Evolutionary conservation across 2,113 vertebrate genomes (phyloP), one percentile per base, ranked within the genome.

Genomic region (Lepidothrix coronata): DNA sequence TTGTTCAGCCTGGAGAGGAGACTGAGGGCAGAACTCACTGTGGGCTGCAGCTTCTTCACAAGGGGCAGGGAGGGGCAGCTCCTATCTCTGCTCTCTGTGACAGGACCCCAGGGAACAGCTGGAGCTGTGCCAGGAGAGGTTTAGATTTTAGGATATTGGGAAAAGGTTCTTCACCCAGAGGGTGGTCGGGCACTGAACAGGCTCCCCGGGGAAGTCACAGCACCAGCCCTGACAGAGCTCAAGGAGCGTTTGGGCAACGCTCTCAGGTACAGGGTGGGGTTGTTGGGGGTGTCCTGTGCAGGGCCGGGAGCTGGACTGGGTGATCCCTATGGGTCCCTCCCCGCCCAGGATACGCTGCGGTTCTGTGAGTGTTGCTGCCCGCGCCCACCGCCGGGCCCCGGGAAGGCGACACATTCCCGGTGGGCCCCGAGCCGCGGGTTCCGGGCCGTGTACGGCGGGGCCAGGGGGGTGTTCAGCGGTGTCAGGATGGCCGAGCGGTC

Each of bases 401-500:
- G 22, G 24, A 11, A 11, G 23, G n/a, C 10, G 24, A 23, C 4
- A 7, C 15, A 3, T 7, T 3, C n/a, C 15, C 58, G n/a, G n/a
- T 15, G 24, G 58, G 23, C 9, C 9, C 57, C 57, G n/a, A 8
- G 13, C 57, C 37, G 37, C 37, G 37, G n/a, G 57, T 21, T 33
- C 57, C 14, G 57, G n/a, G 8, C n/a, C 57, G 57, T 59, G n/a
- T 35, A 8, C n/a, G 22, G 57, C 22, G 57, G 19, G 52, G 12
- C 11, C 4, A 12, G 0, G 0, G 0, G 0, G 0, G 0, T 0
- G 6, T 2, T 0, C 51, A 22, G 43, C 12, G 37, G n/a, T 46
- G 74, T 74, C 96, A 98, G 98, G 97, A 98, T 98, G 98, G 98
- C 98, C 97, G 97, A 98, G 98, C 97, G 97, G 98, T 98, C 98